Percentiles rank a stretch among this genome's conserved stretches.
These are phyloP conservation scores for Enteromius argenteus DNA, from an alignment of 2,797 vertebrate genomes.

Conservation along the genomic window DNA sequence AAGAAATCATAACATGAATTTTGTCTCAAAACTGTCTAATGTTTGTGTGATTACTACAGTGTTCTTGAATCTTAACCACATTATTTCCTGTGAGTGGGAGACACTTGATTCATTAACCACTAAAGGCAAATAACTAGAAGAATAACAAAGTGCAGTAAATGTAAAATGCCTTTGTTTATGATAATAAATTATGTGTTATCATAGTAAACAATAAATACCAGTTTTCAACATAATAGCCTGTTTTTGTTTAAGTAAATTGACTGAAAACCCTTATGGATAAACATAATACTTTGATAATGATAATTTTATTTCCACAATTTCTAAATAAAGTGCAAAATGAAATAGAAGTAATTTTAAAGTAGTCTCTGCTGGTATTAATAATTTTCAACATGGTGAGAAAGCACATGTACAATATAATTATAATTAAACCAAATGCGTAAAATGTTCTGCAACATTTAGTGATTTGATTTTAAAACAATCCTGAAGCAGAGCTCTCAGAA, in stretches of 20 bases:
- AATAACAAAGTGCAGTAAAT: not conserved
- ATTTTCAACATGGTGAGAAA: not conserved
- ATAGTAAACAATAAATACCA: not conserved
- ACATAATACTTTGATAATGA: not conserved
- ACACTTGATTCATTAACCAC: not conserved
- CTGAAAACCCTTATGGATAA: not conserved
- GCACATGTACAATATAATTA: not conserved
- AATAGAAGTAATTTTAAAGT: not conserved
- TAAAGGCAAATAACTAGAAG: not conserved
- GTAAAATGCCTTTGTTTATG: not conserved
- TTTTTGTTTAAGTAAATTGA: not conserved
- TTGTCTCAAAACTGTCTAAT: slow-evolving; percentile 60
- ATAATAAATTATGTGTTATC: not conserved
- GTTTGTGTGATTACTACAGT: slow-evolving; percentile 28
- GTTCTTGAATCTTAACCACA: not conserved
- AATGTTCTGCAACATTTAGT: not conserved
- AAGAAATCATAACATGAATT: slow-evolving; percentile 64
- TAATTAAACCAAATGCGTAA: not conserved
- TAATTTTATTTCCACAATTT: slow-evolving; percentile 2
- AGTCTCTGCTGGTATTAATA: not conserved
- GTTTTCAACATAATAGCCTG: not conserved
- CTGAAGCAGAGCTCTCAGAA: not conserved
- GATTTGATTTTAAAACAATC: not conserved
- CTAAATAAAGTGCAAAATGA: slow-evolving; percentile 8
- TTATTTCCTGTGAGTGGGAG: not conserved